Conservation (phyloP, 1,140 invertebrate genomes). For the Centruroides sculpturatus region DNA sequence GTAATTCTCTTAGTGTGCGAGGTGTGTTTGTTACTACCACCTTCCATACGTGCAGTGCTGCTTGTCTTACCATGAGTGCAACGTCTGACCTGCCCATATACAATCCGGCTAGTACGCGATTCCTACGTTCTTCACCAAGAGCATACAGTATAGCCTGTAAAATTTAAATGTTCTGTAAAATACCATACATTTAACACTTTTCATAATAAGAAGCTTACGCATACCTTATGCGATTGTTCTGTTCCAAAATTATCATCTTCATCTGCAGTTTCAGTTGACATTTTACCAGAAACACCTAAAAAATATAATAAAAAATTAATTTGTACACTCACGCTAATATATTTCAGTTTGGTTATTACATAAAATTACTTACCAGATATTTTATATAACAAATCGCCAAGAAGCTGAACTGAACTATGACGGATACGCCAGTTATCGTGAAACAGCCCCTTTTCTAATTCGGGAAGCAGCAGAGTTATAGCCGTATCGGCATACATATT, state of each 20-base stretch:
- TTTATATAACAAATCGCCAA: conserved; percentile 91
- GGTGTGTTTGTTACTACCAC: conserved; percentile 89
- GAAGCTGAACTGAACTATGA: conserved; percentile 86
- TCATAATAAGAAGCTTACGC: neutral
- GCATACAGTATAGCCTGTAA: conserved; percentile 66
- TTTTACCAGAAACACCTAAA: conserved; percentile 85
- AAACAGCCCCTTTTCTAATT: conserved; percentile 84
- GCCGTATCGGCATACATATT: conserved; percentile 92
- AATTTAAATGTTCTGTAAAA: conserved; percentile 2
- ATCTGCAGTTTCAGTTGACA: conserved; percentile 94
- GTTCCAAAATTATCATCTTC: conserved; percentile 99
- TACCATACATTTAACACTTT: neutral
- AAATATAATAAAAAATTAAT: neutral
- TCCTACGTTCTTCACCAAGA: conserved; percentile 73
- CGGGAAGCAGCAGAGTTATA: conserved; percentile 80
- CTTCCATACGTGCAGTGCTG: conserved; percentile 96
- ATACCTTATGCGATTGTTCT: conserved; percentile 68
- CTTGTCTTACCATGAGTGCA: conserved; percentile 89
- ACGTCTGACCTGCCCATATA: conserved; percentile 98
- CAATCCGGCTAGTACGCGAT: conserved; percentile 83
- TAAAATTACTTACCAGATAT: conserved; percentile 48
- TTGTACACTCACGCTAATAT: neutral
- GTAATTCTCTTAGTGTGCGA: conserved; percentile 86
- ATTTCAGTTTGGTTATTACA: neutral
- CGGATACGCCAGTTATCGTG: conserved; percentile 98